These are phyloP conservation scores for Mythimna albipuncta DNA, from an alignment of 2,888 invertebrate genomes.

Conservation along the genomic window DNA sequence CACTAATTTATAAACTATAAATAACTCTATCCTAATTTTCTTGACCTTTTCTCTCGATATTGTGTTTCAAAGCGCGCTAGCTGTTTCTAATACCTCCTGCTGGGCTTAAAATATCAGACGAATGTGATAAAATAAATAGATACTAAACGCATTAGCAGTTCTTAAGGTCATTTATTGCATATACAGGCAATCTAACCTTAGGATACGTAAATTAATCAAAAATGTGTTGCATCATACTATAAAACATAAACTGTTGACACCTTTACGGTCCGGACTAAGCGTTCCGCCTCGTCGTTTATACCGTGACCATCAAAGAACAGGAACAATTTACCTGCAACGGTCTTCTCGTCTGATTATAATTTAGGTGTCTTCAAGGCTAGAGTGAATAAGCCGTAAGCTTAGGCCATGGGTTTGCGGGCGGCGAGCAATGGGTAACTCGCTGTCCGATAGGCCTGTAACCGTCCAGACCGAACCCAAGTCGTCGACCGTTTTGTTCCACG, in stretches of 20 bases:
- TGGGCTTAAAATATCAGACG: slow-evolving; percentile 5
- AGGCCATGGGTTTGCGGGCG: too few species aligned
- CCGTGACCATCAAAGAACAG: too few species aligned
- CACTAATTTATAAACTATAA: background rate
- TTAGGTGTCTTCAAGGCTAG: too few species aligned
- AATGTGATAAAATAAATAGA: slow-evolving; percentile 7
- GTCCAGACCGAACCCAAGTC: too few species aligned
- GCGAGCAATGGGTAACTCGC: too few species aligned
- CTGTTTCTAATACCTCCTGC: slow-evolving; percentile 1
- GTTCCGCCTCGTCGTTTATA: too few species aligned
- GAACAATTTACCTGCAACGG: too few species aligned
- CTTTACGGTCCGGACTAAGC: too few species aligned
- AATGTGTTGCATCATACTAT: background rate
- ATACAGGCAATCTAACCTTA: slow-evolving; percentile 1
- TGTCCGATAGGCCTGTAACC: too few species aligned
- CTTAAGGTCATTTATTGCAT: slow-evolving; percentile 21
- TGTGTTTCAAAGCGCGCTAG: slow-evolving; percentile 13
- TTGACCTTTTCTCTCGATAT: slow-evolving; percentile 5
- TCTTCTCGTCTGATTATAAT: too few species aligned
- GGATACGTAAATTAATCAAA: slow-evolving; percentile 14
- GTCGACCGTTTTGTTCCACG: too few species aligned
- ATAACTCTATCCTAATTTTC: background rate
- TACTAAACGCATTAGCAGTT: slow-evolving; percentile 28
- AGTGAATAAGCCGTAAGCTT: too few species aligned
- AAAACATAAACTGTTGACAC: background rate